phyloP scores from a whole-genome alignment of 2,113 vertebrate genomes.

The Columba janthina region DNA sequence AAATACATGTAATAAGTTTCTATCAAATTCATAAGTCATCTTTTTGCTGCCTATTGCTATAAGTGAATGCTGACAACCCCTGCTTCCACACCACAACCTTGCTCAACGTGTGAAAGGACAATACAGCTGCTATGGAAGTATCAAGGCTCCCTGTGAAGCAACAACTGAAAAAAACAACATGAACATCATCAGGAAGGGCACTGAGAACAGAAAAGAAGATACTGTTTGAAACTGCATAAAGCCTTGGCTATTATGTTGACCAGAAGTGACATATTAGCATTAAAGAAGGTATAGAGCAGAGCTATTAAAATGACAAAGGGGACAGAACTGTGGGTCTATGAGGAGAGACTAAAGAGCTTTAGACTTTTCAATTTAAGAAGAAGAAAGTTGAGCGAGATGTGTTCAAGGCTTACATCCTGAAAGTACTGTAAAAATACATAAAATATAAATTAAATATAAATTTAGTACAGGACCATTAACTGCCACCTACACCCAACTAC shows the following conservation, averaged over 20 bases:
- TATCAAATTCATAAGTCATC: background rate
- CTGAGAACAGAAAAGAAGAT: background rate
- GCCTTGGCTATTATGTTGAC: background rate
- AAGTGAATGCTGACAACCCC: background rate
- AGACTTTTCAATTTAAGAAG: background rate
- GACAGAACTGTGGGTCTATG: background rate
- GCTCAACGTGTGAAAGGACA: background rate
- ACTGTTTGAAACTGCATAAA: background rate
- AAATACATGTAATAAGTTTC: background rate
- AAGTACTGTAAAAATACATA: background rate
- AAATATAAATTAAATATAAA: background rate
- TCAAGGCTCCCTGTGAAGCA: background rate
- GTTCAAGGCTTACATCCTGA: background rate
- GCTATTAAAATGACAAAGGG: background rate
- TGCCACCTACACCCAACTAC: background rate
- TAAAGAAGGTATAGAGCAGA: accelerated
- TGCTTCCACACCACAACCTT: background rate
- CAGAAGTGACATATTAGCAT: background rate
- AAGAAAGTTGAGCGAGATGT: background rate
- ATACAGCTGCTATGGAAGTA: background rate
- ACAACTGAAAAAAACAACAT: background rate
- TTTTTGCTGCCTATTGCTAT: background rate
- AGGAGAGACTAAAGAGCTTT: background rate
- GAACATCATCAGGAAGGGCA: background rate
- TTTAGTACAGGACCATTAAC: background rate